Base-by-base conservation (phyloP, 2,113 vertebrate species). In the Leptocoma aspasia region DNA sequence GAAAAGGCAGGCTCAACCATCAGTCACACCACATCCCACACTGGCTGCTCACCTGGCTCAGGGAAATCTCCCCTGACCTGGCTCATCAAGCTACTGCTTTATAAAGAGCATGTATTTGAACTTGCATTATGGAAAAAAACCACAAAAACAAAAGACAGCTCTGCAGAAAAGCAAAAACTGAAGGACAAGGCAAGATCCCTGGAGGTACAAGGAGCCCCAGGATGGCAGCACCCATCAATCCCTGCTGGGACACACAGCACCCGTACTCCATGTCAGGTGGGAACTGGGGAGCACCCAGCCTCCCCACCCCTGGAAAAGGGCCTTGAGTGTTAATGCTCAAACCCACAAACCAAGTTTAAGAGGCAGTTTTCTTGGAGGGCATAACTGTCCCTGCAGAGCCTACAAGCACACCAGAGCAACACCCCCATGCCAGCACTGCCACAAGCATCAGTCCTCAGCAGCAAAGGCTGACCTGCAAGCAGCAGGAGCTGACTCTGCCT, bases 261-360 rank as follows among this genome's bases (percentile, higher is more conserved):
- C 56, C 37, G 45, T n/a, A 63, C 21, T 42, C 41, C 7, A 0
- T 4, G 11, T 15, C 61, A 64, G 30, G 27, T 0, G 0, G 66
- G 23, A 79, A 35, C 0, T 39, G 28, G 15, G 24, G 11, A 88
- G 11, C 15, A 1, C 16, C 7, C 11, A 41, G 35, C 33, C 22
- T 47, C n/a, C 28, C 41, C 30, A 31, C 2, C 3, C 8, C 10
- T 9, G 11, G 22, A 6, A 94, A 27, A 57, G 3, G 6, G 21
- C 5, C 30, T 59, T 12, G 18, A 60, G 7, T 19, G 19, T 19
- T 42, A 45, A 6, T 5, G 18, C 70, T 84, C 14, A 42, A 61
- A 15, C 15, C 41, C 24, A 35, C 2, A 49, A 13, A 39, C 16
- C 44, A 70, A 66, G 64, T 49, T 73, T 27, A 27, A 20, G 33